Conservation (phyloP, 2,113 vertebrate genomes). For the Pachyramphus minor region DNA sequence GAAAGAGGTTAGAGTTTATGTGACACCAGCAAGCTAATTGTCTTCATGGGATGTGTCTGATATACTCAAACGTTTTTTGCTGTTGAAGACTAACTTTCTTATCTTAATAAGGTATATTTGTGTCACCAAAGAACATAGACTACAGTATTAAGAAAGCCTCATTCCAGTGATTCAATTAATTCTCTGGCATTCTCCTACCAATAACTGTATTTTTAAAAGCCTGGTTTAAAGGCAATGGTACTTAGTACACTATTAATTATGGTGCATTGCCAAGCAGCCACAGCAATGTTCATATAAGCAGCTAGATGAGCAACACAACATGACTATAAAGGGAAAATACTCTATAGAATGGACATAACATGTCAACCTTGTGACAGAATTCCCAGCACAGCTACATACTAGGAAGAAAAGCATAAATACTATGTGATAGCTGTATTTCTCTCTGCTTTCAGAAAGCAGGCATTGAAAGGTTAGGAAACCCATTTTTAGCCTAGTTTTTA, state of each 20-base stretch:
- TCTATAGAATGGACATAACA: background rate
- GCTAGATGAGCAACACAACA: background rate
- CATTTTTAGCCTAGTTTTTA: background rate
- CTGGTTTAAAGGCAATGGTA: background rate
- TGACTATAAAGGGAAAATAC: conserved; percentile 6
- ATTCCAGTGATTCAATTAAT: background rate
- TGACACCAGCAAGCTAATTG: background rate
- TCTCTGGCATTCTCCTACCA: background rate
- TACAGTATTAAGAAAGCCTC: background rate
- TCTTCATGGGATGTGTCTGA: background rate
- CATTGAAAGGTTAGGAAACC: no score
- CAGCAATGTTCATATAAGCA: background rate
- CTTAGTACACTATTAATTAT: background rate
- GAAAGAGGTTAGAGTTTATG: background rate
- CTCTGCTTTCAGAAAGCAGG: background rate
- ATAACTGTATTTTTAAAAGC: background rate
- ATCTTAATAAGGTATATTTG: background rate
- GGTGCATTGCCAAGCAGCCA: background rate
- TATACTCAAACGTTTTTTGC: background rate
- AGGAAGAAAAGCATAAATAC: conserved; percentile 11
- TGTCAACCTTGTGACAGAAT: background rate
- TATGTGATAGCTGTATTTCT: background rate
- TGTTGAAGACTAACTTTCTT: background rate
- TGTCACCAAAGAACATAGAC: background rate
- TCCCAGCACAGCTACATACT: background rate